These are phyloP conservation scores for Neopipo cinnamomea DNA, from an alignment of 2,113 vertebrate species.

Conservation along the genomic window DNA sequence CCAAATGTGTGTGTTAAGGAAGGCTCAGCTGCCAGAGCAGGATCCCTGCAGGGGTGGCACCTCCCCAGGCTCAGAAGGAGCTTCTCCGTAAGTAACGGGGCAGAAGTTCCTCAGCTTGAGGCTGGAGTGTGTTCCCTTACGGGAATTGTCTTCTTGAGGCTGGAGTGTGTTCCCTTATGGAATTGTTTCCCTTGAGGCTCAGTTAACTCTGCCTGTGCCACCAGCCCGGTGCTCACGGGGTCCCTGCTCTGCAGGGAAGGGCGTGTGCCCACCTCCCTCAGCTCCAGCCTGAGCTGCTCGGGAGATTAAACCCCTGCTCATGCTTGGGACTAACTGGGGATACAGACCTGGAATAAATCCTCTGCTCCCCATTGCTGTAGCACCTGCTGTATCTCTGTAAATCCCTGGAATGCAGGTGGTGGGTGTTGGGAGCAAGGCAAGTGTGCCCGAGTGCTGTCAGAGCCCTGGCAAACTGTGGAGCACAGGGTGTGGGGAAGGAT, in stretches of 20 bases:
- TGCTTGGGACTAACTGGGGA: neutral
- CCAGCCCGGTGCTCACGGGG: accelerated
- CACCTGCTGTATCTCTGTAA: neutral
- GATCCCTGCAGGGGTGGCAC: neutral
- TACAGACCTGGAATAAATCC: accelerated
- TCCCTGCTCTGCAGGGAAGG: neutral
- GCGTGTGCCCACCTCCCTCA: neutral
- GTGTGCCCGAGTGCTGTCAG: accelerated
- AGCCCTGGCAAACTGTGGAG: neutral
- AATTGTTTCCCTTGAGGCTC: neutral
- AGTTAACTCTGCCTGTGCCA: accelerated
- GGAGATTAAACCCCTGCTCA: neutral
- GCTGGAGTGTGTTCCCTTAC: neutral
- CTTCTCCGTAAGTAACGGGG: accelerated
- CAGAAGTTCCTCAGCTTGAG: neutral
- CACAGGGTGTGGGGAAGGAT: neutral
- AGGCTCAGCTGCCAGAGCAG: neutral
- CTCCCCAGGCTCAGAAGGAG: neutral
- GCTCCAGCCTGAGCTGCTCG: neutral
- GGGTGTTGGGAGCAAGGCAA: neutral
- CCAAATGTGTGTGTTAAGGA: neutral
- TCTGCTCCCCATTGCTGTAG: accelerated
- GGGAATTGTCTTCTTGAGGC: accelerated
- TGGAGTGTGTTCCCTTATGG: accelerated
- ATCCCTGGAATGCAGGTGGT: neutral